phyloP scores from a whole-genome alignment of 1,140 invertebrate genomes.

The Cotesia typhae region DNA sequence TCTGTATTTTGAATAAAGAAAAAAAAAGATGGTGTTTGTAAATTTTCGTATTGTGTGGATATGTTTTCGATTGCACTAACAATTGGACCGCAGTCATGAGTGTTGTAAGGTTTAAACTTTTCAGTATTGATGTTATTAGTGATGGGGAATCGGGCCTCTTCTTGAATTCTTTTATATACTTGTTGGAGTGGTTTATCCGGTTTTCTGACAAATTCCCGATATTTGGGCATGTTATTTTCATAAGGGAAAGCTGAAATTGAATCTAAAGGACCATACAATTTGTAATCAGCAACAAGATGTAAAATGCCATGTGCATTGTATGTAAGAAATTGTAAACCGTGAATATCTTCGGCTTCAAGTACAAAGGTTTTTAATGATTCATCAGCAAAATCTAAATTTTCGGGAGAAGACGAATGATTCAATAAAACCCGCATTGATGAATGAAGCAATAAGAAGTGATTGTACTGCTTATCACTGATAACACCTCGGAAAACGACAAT shows the following conservation, averaged over 20 bases:
- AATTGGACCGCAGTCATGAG: background rate
- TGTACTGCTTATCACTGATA: constrained; percentile 44
- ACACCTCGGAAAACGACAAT: constrained; percentile 48
- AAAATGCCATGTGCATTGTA: constrained; percentile 47
- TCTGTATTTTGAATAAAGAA: background rate
- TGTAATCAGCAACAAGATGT: constrained; percentile 58
- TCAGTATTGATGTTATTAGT: background rate
- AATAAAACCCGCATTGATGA: constrained; percentile 49
- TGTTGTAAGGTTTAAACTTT: background rate
- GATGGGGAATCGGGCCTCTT: background rate
- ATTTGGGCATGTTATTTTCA: constrained; percentile 57
- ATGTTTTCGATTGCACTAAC: background rate
- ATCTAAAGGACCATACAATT: constrained; percentile 55
- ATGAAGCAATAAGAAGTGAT: constrained; percentile 56
- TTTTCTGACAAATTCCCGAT: constrained; percentile 49
- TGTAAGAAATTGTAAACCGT: constrained; percentile 43
- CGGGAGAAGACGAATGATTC: constrained; percentile 28
- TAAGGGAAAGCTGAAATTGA: constrained; percentile 58
- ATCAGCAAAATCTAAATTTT: constrained; percentile 31
- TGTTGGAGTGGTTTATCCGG: constrained; percentile 45
- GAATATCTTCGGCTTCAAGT: constrained; percentile 28
- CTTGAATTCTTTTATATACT: constrained; percentile 26
- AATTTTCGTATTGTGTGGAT: background rate
- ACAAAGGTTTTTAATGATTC: constrained; percentile 37
- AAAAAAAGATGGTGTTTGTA: background rate